phyloP scores from a whole-genome alignment of 2,113 vertebrate species.

The Toxotes chatareus region DNA sequence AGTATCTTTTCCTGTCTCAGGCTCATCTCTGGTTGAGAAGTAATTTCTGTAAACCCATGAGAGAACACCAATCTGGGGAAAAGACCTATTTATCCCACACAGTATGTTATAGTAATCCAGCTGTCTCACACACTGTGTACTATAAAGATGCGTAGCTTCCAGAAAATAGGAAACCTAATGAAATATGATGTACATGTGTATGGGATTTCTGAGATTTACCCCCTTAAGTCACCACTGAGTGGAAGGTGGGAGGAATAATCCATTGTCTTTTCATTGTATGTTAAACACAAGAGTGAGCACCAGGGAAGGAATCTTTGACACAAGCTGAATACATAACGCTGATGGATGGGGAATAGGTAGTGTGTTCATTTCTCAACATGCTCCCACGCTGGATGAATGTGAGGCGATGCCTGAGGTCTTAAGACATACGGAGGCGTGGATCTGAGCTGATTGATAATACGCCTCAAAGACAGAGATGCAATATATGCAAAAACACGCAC shows the following conservation, averaged over 20 bases:
- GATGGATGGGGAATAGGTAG: conserved; percentile 31
- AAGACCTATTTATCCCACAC: conserved; percentile 43
- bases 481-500: conserved; percentile 27
- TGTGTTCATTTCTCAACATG: conserved; percentile 33
- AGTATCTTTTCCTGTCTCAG: not conserved
- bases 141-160: conserved; percentile 22
- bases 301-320: conserved; percentile 34
- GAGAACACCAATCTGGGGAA: conserved; percentile 31
- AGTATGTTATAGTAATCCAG: conserved; percentile 57
- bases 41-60: conserved; percentile 27
- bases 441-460: conserved; percentile 31
- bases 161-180: conserved; percentile 42
- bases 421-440: conserved; percentile 17
- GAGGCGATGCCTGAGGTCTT: conserved; percentile 28
- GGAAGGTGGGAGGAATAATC: conserved; percentile 61
- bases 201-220: conserved; percentile 42
- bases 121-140: conserved; percentile 31
- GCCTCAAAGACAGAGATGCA: not conserved
- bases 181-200: conserved; percentile 46
- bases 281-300: conserved; percentile 27
- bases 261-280: conserved; percentile 48
- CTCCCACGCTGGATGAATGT: conserved; percentile 28
- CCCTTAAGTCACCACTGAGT: not conserved
- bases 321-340: conserved; percentile 31
- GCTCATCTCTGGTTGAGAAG: conserved; percentile 38